Evolutionary conservation across 2,113 vertebrate species (phyloP).

Genomic region (Cavia aperea): DNA sequence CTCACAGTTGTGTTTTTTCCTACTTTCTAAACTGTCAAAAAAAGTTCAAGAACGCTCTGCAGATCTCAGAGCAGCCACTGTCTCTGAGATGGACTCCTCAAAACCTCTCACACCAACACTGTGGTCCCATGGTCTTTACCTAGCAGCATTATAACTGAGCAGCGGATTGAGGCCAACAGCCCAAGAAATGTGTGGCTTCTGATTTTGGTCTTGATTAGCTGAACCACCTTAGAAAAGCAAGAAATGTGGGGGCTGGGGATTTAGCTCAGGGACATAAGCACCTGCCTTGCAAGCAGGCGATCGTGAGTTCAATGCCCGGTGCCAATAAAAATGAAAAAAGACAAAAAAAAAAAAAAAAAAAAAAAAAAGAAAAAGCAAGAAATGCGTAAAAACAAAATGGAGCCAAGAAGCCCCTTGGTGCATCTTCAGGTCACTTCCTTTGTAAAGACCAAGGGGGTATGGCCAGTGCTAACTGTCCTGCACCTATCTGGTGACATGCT

Average conservation of each 20-base stretch:
- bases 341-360: no score
- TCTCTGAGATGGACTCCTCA: not conserved
- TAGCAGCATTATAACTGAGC: not conserved
- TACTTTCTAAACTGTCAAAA: not conserved
- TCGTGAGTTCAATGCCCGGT: no score
- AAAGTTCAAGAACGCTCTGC: not conserved
- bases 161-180: not conserved
- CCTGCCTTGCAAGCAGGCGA: no score
- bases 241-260: no score
- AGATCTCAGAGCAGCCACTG: not conserved
- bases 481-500: not conserved
- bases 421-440: not conserved
- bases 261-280: no score
- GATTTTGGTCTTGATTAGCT: not conserved
- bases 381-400: not conserved
- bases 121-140: slow-evolving; percentile 14
- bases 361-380: not conserved
- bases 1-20: not conserved
- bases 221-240: not conserved
- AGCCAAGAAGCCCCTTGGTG: not conserved
- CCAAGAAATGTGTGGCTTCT: not conserved
- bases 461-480: no score
- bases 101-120: not conserved
- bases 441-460: not conserved
- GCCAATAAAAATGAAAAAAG: no score